These are phyloP conservation scores for Lasiommata megera DNA, from an alignment of 2,888 invertebrate genomes.

Conservation along the genomic window DNA sequence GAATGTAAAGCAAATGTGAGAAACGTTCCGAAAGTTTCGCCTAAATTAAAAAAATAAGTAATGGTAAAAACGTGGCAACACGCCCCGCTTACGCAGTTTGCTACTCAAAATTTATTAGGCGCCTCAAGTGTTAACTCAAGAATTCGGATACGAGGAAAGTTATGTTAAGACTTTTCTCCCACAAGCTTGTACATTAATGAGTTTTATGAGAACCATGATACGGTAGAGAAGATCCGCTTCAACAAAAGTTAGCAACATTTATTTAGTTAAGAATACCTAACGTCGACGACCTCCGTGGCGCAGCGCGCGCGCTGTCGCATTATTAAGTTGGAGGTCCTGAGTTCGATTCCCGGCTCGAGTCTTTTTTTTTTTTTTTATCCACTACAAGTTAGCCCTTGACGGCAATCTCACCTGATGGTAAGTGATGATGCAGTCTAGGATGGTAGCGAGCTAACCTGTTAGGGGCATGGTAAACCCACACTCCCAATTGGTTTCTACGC, in stretches of 20 bases:
- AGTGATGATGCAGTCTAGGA: too few relatives aligned
- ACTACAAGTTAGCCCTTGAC: too few relatives aligned
- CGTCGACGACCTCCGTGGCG: too few relatives aligned
- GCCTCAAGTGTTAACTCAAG: slow-evolving; percentile 23
- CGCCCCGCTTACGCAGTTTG: slow-evolving; percentile 23
- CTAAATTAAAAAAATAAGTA: slow-evolving; percentile 18
- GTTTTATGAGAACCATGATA: slow-evolving; percentile 6
- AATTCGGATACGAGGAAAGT: slow-evolving; percentile 25
- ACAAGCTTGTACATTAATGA: background rate
- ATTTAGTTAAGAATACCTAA: too few relatives aligned
- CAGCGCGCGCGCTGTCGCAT: too few relatives aligned
- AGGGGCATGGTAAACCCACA: too few relatives aligned
- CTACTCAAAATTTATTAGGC: slow-evolving; percentile 30
- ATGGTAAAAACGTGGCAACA: slow-evolving; percentile 27
- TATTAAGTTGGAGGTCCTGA: too few relatives aligned
- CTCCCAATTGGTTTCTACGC: too few relatives aligned
- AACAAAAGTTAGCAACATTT: background rate
- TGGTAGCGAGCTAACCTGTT: too few relatives aligned
- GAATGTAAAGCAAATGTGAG: slow-evolving; percentile 3
- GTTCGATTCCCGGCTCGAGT: too few relatives aligned
- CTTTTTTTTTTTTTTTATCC: too few relatives aligned
- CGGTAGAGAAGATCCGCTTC: background rate
- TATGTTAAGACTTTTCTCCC: background rate
- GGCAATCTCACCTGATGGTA: too few relatives aligned
- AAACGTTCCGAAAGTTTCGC: slow-evolving; percentile 8